These are phyloP conservation scores for Dendronephthya gigantea DNA, from an alignment of 64 coral and sea anemone species.

Conservation along the genomic window DNA sequence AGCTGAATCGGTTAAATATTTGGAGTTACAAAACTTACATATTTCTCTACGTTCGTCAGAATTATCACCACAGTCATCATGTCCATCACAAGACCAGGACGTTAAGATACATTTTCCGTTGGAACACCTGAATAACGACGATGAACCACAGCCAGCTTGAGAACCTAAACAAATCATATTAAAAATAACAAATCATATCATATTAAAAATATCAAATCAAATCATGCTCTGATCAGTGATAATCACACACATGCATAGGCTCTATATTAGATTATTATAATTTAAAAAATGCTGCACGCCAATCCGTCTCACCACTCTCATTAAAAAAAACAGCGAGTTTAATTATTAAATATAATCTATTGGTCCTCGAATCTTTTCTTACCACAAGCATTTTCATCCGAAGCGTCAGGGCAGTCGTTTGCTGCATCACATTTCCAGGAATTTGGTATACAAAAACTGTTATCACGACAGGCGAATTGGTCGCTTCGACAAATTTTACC, in stretches of 20 bases:
- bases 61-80: neutral
- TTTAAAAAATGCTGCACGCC: too few species aligned
- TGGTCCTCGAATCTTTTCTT: neutral
- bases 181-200: too few species aligned
- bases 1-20: too few species aligned
- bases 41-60: neutral
- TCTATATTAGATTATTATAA: too few species aligned
- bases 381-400: neutral
- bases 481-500: neutral
- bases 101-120: neutral
- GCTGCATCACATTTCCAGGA: conserved; percentile 7
- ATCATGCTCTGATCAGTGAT: too few species aligned
- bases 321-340: too few species aligned
- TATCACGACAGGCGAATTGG: neutral
- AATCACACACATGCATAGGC: too few species aligned
- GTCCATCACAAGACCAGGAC: neutral
- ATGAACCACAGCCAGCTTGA: neutral
- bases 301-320: too few species aligned
- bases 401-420: neutral
- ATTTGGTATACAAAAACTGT: conserved; percentile 1
- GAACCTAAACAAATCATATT: too few species aligned
- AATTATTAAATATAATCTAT: too few species aligned
- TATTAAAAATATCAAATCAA: too few species aligned
- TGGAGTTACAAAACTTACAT: neutral
- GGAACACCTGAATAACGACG: neutral